Evolutionary conservation across 2,113 vertebrate genomes (phyloP).

Genomic region (Hyperopisus bebe): DNA sequence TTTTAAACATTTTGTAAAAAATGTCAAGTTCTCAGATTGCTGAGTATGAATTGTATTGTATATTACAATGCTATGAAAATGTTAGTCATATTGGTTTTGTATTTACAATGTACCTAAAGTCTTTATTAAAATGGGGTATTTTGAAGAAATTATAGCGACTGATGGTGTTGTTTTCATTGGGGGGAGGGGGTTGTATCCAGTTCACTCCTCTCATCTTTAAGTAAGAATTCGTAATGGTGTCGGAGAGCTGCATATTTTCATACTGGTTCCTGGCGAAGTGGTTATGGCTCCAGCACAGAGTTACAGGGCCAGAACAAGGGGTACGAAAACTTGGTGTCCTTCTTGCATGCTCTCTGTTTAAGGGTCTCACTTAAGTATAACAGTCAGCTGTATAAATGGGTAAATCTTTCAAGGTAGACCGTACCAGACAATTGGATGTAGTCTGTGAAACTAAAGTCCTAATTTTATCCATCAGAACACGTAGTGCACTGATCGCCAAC

Average conservation of each 20-base stretch:
- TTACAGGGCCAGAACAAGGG: background rate
- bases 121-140: slow-evolving; percentile 65
- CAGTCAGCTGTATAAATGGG: background rate
- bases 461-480: background rate
- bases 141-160: slow-evolving; percentile 32
- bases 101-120: slow-evolving; percentile 67
- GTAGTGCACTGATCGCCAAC: background rate
- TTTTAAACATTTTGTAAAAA: slow-evolving; percentile 65
- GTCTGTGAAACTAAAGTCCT: background rate
- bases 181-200: background rate
- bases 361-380: background rate
- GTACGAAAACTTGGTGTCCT: background rate
- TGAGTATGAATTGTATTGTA: slow-evolving; percentile 97
- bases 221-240: background rate
- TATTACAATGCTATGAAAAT: slow-evolving; percentile 91
- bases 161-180: background rate
- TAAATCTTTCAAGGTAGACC: background rate
- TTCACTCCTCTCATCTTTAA: background rate
- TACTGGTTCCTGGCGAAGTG: background rate
- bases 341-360: background rate
- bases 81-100: slow-evolving; percentile 63
- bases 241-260: background rate
- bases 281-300: background rate
- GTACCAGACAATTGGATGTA: background rate
- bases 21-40: slow-evolving; percentile 88